Conservation (phyloP, 2,113 vertebrate species). For the Nestor notabilis region DNA sequence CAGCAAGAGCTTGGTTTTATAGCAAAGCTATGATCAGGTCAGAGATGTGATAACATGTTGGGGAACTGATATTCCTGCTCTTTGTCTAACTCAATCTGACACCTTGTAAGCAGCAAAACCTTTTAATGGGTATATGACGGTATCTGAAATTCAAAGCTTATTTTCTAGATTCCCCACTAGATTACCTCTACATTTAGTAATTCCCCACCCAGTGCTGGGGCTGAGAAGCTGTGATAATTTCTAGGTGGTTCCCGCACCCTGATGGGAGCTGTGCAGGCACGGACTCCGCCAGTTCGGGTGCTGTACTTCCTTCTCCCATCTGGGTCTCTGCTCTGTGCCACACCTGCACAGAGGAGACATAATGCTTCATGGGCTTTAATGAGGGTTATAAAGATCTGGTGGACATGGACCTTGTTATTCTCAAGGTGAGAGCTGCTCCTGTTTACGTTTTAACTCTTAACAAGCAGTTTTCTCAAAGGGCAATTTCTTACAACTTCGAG, state of each 20-base stretch:
- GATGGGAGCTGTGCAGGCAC: not conserved
- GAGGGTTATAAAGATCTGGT: not conserved
- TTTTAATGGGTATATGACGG: not conserved
- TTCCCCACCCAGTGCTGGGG: rapidly evolving
- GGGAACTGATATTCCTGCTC: not conserved
- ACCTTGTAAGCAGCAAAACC: not conserved
- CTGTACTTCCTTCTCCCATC: not conserved
- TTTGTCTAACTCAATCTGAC: not conserved
- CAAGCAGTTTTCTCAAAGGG: not conserved
- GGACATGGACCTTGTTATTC: not conserved
- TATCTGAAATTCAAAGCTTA: not conserved
- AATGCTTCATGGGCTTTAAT: not conserved
- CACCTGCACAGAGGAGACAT: rapidly evolving
- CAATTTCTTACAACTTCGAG: not conserved
- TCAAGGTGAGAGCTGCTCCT: not conserved
- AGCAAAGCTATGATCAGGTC: not conserved
- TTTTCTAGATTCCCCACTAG: not conserved
- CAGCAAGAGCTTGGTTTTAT: not conserved
- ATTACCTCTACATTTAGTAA: not conserved
- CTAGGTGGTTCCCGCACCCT: not conserved
- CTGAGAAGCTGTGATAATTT: not conserved
- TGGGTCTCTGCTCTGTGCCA: not conserved
- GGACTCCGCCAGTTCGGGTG: not conserved
- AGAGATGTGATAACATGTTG: not conserved
- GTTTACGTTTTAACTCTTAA: not conserved